Conservation (phyloP, 2,797 vertebrate species). For the Sebastes wilsoni region DNA sequence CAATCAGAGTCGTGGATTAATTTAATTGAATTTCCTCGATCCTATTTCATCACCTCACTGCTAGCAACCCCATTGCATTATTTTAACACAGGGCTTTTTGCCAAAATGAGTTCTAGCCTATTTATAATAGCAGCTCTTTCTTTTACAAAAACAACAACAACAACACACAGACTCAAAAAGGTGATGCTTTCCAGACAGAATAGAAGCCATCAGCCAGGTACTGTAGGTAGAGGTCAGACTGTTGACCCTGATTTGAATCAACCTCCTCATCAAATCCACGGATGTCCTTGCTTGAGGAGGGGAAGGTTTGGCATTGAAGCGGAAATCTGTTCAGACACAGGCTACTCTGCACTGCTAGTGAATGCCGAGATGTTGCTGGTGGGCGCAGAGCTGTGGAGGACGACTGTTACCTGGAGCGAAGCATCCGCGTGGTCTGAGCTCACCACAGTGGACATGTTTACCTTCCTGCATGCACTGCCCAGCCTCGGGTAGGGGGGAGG, state of each 20-base stretch:
- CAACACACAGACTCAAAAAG: slow-evolving; percentile 10
- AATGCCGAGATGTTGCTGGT: slow-evolving; percentile 71
- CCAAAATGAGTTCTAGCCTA: slow-evolving; percentile 6
- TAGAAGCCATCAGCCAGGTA: slow-evolving; percentile 65
- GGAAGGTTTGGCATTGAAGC: slow-evolving; percentile 56
- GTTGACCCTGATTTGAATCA: slow-evolving; percentile 76
- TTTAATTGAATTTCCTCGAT: background rate
- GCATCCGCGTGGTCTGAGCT: slow-evolving; percentile 76
- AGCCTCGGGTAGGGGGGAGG: slow-evolving; percentile 64
- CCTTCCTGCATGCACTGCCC: slow-evolving; percentile 76
- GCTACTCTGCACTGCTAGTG: slow-evolving; percentile 45
- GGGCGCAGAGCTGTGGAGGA: slow-evolving; percentile 73
- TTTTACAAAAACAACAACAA: background rate
- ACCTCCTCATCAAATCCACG: slow-evolving; percentile 60
- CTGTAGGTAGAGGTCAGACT: slow-evolving; percentile 64
- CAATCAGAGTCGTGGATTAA: background rate
- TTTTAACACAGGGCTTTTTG: background rate
- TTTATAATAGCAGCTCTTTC: background rate
- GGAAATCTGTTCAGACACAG: slow-evolving; percentile 72
- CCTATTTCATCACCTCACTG: background rate
- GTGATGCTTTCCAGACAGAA: slow-evolving; percentile 36
- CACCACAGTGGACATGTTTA: slow-evolving; percentile 84
- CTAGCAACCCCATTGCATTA: background rate
- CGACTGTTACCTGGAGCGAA: slow-evolving; percentile 80
- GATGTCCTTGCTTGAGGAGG: slow-evolving; percentile 75